phyloP scores from a whole-genome alignment of 1,140 invertebrate genomes.

The Ruditapes philippinarum region DNA sequence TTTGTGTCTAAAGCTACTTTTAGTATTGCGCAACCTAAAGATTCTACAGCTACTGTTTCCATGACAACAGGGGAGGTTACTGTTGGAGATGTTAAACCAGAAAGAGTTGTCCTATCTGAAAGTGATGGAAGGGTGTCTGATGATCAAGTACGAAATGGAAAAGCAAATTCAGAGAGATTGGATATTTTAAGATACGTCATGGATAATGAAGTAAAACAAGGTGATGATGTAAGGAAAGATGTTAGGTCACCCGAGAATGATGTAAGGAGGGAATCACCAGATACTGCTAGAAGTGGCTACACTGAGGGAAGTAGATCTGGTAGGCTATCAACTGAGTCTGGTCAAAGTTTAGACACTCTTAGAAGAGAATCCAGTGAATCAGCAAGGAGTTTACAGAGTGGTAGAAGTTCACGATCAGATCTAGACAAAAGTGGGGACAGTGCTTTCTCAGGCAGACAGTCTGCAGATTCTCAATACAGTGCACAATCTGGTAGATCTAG shows the following conservation, averaged over 20 bases:
- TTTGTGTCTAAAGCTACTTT: conserved; percentile 55
- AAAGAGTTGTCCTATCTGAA: neutral
- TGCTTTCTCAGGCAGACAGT: conserved; percentile 28
- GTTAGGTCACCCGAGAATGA: conserved; percentile 29
- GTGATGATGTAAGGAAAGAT: neutral
- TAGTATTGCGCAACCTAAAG: conserved; percentile 42
- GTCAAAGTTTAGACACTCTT: conserved; percentile 12
- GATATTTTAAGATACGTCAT: conserved; percentile 59
- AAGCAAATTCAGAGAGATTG: neutral
- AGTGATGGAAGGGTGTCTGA: neutral
- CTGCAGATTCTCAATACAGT: conserved; percentile 51
- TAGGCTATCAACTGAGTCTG: conserved; percentile 48
- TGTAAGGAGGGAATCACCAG: conserved; percentile 5
- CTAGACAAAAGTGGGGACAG: conserved; percentile 20
- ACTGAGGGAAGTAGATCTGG: conserved; percentile 45
- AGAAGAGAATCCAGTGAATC: conserved; percentile 54
- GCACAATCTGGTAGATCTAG: conserved; percentile 8
- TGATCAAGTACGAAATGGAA: neutral
- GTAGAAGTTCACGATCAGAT: conserved; percentile 47
- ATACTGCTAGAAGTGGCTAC: conserved; percentile 37
- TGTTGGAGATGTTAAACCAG: neutral
- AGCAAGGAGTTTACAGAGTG: neutral
- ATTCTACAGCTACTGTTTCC: conserved; percentile 36
- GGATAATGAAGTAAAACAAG: conserved; percentile 23
- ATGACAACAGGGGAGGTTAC: conserved; percentile 60